A percentile compares a stretch with the other conserved stretches of the same genome.
These are phyloP conservation scores for Trachymyrmex cornetzi DNA, from an alignment of 1,140 invertebrate genomes.

Conservation along the genomic window DNA sequence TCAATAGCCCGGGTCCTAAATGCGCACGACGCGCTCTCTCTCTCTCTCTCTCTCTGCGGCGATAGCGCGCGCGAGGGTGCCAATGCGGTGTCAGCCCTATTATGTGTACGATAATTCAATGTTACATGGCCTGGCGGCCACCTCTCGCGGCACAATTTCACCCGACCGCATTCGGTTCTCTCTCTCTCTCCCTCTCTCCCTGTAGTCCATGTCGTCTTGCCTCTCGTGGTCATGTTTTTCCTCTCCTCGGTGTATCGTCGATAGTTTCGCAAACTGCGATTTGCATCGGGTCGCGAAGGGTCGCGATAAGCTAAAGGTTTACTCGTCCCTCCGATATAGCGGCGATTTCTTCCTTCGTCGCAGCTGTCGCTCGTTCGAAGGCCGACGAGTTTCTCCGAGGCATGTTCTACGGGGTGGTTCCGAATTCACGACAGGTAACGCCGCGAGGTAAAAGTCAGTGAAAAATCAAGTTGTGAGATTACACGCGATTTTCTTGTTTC, in stretches of 20 bases:
- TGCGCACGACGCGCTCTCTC: conserved; percentile 40
- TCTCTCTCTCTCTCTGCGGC: conserved; percentile 24
- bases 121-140: conserved; percentile 60
- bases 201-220: not conserved
- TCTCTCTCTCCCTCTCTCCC: not conserved
- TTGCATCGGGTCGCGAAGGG: conserved; percentile 62
- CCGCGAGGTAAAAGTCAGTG: not conserved
- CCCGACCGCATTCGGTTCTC: conserved; percentile 27
- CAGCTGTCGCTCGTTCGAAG: conserved; percentile 34
- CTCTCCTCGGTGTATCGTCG: not conserved
- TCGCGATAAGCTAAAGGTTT: conserved; percentile 28
- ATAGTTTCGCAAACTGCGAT: conserved; percentile 61
- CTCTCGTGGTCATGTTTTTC: conserved; percentile 2
- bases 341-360: conserved; percentile 67
- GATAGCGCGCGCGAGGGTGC: conserved; percentile 65
- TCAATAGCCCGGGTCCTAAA: conserved; percentile 74
- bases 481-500: conserved; percentile 15
- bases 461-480: conserved; percentile 25
- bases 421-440: not conserved
- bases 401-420: not conserved
- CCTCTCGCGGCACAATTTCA: conserved; percentile 48
- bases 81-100: conserved; percentile 76
- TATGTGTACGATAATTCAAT: conserved; percentile 77
- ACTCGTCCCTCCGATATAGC: conserved; percentile 67
- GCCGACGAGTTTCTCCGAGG: not conserved